phyloP scores from a whole-genome alignment of 64 coral and sea anemone genomes.

The Pocillopora verrucosa region DNA sequence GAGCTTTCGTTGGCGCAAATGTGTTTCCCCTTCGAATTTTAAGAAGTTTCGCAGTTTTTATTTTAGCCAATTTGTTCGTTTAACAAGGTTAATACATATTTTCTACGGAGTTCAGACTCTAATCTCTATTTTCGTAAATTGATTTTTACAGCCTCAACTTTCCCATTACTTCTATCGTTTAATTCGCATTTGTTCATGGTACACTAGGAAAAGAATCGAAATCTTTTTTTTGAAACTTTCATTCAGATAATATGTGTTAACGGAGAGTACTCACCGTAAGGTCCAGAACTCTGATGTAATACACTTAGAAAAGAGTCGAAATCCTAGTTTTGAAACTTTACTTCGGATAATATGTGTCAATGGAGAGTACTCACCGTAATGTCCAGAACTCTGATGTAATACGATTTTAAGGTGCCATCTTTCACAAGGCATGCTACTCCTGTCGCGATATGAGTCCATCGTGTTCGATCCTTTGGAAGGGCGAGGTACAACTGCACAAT shows the following conservation, averaged over 20 bases:
- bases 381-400: conserved; percentile 83
- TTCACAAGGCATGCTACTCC: conserved; percentile 96
- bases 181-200: too few species aligned
- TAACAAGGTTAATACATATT: too few species aligned
- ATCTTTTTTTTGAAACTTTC: neutral
- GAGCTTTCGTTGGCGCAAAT: too few species aligned
- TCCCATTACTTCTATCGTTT: too few species aligned
- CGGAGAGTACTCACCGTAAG: conserved; percentile 45
- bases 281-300: conserved; percentile 72
- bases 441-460: conserved; percentile 61
- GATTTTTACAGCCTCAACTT: too few species aligned
- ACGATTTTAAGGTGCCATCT: conserved; percentile 74
- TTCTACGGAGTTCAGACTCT: too few species aligned
- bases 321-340: neutral
- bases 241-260: neutral
- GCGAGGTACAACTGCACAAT: conserved; percentile 83
- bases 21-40: too few species aligned
- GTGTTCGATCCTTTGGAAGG: conserved; percentile 57
- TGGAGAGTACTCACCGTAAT: conserved; percentile 42
- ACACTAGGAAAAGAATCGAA: too few species aligned
- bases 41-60: too few species aligned
- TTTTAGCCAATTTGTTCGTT: too few species aligned
- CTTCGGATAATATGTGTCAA: neutral
- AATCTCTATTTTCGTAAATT: too few species aligned
- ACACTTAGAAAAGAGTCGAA: too few species aligned